Percentiles rank a stretch among this genome's conserved stretches.
Conservation (phyloP, 2,113 vertebrate genomes). For the Psettodes erumei region DNA sequence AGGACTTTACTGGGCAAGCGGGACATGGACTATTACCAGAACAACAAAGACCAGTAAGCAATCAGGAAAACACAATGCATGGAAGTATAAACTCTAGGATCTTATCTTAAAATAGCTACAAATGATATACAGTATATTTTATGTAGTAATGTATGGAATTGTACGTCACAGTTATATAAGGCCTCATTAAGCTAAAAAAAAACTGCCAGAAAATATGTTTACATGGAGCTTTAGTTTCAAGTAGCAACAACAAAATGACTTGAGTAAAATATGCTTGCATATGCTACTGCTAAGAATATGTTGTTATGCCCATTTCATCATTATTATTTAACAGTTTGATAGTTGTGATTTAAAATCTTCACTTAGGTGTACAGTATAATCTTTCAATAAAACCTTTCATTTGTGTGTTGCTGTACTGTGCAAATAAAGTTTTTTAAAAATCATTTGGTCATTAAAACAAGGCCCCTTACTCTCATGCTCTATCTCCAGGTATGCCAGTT, state of each 20-base stretch:
- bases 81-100: not conserved
- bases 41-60: constrained; percentile 87
- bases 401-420: not conserved
- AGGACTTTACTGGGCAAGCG: constrained; percentile 85
- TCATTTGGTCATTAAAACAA: constrained; percentile 13
- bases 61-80: not conserved
- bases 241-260: too few relatives aligned
- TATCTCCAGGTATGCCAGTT: constrained; percentile 86
- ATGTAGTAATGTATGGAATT: too few relatives aligned
- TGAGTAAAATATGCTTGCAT: too few relatives aligned
- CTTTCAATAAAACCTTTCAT: not conserved
- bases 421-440: not conserved
- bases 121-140: not conserved
- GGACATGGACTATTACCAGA: constrained; percentile 88
- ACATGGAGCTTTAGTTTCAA: too few relatives aligned
- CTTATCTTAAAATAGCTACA: not conserved
- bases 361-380: not conserved
- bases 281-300: too few relatives aligned
- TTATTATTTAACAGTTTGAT: not conserved
- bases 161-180: too few relatives aligned
- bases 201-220: too few relatives aligned
- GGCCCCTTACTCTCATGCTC: constrained; percentile 18
- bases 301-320: not conserved
- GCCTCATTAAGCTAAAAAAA: too few relatives aligned
- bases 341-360: not conserved